These are phyloP conservation scores for Cyprinus carpio DNA, from an alignment of 2,113 vertebrate species.

Conservation along the genomic window DNA sequence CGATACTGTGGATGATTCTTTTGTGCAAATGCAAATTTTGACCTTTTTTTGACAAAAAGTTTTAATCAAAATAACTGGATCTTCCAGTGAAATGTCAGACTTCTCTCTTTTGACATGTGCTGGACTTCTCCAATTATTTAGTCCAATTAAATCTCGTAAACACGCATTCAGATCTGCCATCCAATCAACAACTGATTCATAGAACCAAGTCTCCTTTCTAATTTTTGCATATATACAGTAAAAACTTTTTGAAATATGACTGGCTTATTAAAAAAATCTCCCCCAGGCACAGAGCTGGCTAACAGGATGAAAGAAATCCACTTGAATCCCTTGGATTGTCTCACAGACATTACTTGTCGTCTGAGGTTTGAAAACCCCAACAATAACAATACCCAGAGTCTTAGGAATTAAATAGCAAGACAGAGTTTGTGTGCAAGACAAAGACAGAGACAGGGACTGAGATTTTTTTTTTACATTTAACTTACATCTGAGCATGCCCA, in stretches of 20 bases:
- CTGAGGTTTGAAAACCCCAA: not conserved
- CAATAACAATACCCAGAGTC: not conserved
- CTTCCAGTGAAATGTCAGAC: too few species aligned
- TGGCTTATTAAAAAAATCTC: not conserved
- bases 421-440: not conserved
- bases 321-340: not conserved
- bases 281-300: not conserved
- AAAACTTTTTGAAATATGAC: not conserved
- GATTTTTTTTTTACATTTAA: not conserved
- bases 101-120: too few species aligned
- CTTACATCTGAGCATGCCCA: not conserved
- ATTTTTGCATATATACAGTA: not conserved
- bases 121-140: too few species aligned
- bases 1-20: not conserved
- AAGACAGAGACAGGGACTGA: not conserved
- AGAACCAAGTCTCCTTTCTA: not conserved
- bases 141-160: not conserved
- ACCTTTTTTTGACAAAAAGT: not conserved
- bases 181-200: not conserved
- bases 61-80: not conserved
- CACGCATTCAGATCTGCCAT: not conserved
- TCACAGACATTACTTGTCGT: constrained; percentile 18
- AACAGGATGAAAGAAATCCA: constrained; percentile 21
- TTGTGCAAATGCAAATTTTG: not conserved
- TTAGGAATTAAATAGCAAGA: not conserved